A percentile compares a stretch with the other conserved stretches of the same genome.
These are phyloP conservation scores for Saccopteryx bilineata DNA, from an alignment of 2,113 vertebrate species.

Conservation along the genomic window DNA sequence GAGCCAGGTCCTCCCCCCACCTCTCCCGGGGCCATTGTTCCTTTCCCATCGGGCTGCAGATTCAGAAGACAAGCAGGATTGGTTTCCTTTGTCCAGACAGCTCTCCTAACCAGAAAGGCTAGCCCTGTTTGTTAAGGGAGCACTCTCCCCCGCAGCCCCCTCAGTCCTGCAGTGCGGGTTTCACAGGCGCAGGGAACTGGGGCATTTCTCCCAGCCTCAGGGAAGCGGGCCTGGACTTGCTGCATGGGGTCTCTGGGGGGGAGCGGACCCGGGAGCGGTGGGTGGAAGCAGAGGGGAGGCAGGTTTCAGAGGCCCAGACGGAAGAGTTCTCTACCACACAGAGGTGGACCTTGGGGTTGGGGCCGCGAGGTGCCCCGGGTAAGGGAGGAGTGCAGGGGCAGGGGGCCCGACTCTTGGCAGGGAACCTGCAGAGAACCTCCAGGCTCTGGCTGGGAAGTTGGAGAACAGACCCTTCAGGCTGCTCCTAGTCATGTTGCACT, in stretches of 20 bases:
- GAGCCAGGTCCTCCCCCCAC: slow-evolving; percentile 72
- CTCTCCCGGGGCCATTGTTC: slow-evolving; percentile 77
- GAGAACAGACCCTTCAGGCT: background rate
- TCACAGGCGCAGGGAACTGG: slow-evolving; percentile 29
- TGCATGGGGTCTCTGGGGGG: background rate
- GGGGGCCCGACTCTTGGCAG: fast-evolving
- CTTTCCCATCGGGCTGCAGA: slow-evolving; percentile 71
- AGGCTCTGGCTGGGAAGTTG: background rate
- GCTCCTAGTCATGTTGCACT: background rate
- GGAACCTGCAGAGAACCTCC: background rate
- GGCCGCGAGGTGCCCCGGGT: fast-evolving
- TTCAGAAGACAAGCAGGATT: slow-evolving; percentile 77
- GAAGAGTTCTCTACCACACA: background rate
- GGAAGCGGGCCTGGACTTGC: slow-evolving; percentile 45
- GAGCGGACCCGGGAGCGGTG: background rate
- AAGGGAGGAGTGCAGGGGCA: background rate
- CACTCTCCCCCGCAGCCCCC: slow-evolving; percentile 47
- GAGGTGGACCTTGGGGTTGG: background rate
- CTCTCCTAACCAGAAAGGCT: slow-evolving; percentile 81
- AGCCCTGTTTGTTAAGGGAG: slow-evolving; percentile 78
- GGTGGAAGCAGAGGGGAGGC: background rate
- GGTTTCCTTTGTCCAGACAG: slow-evolving; percentile 82
- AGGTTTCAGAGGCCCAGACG: background rate
- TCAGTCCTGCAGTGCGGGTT: slow-evolving; percentile 60
- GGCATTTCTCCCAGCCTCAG: slow-evolving; percentile 39